Conservation (phyloP, 2,113 vertebrate genomes). For the Trochalopteron elliotii region DNA sequence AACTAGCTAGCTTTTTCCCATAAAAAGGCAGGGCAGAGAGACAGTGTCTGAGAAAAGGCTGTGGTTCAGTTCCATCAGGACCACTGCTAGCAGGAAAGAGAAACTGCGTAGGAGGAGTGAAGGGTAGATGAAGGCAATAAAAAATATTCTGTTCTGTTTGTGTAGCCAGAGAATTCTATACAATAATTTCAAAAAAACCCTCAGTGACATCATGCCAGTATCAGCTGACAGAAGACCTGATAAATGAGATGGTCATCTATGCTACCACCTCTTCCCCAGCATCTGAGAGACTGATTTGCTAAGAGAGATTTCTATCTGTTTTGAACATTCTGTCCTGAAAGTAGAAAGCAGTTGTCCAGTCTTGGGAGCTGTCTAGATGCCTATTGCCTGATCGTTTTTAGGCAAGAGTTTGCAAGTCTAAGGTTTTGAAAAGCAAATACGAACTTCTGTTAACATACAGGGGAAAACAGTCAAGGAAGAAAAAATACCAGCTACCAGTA, state of each 20-base stretch:
- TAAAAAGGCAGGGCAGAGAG: neutral
- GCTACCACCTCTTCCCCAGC: neutral
- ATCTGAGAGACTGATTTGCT: neutral
- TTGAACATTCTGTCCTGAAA: neutral
- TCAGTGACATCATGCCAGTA: neutral
- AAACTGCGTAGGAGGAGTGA: rapidly evolving
- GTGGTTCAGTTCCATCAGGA: neutral
- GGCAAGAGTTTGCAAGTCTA: neutral
- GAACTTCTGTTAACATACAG: neutral
- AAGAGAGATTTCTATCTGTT: neutral
- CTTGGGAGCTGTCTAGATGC: neutral
- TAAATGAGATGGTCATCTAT: neutral
- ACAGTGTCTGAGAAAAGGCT: neutral
- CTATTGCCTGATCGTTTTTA: neutral
- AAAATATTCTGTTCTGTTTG: neutral
- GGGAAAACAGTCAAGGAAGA: neutral
- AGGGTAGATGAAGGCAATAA: neutral
- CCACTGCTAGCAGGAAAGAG: neutral
- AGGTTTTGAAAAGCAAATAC: neutral
- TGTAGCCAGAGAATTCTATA: neutral
- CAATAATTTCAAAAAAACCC: rapidly evolving
- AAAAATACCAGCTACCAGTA: neutral
- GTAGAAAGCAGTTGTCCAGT: neutral
- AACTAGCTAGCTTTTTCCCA: neutral
- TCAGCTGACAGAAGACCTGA: neutral